Evolutionary conservation across 1,140 invertebrate species (phyloP).

Genomic region (Octopus bimaculoides): DNA sequence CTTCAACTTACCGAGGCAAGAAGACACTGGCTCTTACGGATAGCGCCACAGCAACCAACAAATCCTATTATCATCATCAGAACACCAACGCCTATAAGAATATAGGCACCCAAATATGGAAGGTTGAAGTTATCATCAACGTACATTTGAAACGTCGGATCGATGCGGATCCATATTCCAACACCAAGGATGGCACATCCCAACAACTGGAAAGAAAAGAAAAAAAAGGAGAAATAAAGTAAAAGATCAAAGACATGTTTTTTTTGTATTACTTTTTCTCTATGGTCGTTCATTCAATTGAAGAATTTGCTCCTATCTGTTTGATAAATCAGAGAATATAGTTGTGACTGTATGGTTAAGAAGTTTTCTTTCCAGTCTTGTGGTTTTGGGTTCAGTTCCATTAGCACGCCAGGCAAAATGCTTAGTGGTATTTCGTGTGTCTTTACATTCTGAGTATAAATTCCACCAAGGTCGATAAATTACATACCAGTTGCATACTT

Average conservation of each 20-base stretch:
- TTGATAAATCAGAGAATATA: too few species aligned
- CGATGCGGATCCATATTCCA: conserved; percentile 74
- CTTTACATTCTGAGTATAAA: too few species aligned
- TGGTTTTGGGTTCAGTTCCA: too few species aligned
- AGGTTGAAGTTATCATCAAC: conserved; percentile 39
- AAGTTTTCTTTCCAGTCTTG: too few species aligned
- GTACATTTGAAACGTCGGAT: conserved; percentile 54
- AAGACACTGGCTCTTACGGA: conserved; percentile 82
- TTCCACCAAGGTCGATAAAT: too few species aligned
- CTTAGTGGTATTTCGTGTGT: too few species aligned
- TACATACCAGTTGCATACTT: too few species aligned
- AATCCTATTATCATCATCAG: conserved; percentile 83
- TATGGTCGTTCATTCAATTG: too few species aligned
- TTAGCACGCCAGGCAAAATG: too few species aligned
- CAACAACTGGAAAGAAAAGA: conserved; percentile 64
- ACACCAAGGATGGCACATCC: conserved; percentile 72
- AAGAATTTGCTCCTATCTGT: too few species aligned
- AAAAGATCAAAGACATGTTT: not conserved
- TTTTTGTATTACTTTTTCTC: too few species aligned
- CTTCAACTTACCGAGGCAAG: conserved; percentile 69
- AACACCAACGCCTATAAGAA: conserved; percentile 76
- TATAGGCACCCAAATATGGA: conserved; percentile 47
- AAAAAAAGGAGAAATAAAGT: not conserved
- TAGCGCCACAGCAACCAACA: conserved; percentile 87
- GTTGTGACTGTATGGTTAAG: too few species aligned